Base-by-base conservation (phyloP, 2,888 invertebrate species). In the Plebejus argus region DNA sequence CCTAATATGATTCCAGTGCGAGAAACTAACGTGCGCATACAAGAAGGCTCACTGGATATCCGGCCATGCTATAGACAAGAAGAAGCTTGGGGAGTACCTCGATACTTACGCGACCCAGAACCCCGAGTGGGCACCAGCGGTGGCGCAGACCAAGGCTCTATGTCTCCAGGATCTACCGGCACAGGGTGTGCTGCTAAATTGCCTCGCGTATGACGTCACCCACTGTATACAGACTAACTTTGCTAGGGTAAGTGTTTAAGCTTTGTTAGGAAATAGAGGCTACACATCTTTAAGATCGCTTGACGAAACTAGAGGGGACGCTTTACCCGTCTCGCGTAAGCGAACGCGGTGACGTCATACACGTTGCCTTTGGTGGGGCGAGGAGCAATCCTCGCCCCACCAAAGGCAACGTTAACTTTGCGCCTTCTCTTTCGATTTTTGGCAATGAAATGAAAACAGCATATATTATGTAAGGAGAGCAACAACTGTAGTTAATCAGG, bases 141-240 rank as follows among this genome's bases (percentile, higher is more conserved):
- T 90, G 1, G 81, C 85, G 58, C 80, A 85, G 20, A 79, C 85
- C 61, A 89, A 90, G 83, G 77, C 82, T 0, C 77, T 76, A 0
- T 92, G 92, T 70, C 74, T 91, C 23, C 82, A 82, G 12, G 85
- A 85, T 0, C 75, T 92, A 71, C 86, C 83, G 0, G 76, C 90
- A 0, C 91, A 90, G 76, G 90, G 92, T 0, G 72, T 83, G 1
- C 78, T 81, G n/a, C 72, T 87, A 2, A 84, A 88, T 81, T 92
- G 92, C 53, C 90, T 91, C 0, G 86, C 89, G 0, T 91, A 86
- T 80, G 92, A 92, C 70, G 80, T 89, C 53, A 81, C 87, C 77
- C 84, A 86, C 45, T 92, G 92, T 80, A 78, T 83, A 0, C 77
- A 87, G 1, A 80, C 84, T 0, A 85, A 83, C 28, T 90, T 91